Evolutionary conservation across 2,113 vertebrate species (phyloP).

Genomic region (Percopsis transmontana): DNA sequence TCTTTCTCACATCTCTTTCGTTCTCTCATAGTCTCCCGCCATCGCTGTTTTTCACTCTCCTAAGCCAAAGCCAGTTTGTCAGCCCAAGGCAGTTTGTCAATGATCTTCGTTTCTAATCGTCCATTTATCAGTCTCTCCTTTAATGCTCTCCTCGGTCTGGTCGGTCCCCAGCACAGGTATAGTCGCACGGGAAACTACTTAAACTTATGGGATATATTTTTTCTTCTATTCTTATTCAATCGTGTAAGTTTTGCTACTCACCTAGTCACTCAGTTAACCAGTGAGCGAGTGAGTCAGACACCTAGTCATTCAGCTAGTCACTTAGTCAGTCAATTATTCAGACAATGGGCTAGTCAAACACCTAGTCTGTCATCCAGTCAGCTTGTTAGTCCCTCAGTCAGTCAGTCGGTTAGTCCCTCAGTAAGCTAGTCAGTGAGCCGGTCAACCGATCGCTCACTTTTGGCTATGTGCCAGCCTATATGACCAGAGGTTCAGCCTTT

Average conservation of each 20-base stretch:
- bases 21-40: too few species aligned
- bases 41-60: slow-evolving; percentile 28
- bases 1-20: background rate
- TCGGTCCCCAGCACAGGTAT: background rate
- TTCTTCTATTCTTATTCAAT: background rate
- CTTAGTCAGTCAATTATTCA: background rate
- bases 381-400: background rate
- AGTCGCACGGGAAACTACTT: background rate
- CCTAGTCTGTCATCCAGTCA: slow-evolving; percentile 33
- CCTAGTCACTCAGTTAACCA: too few species aligned
- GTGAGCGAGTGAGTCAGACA: background rate
- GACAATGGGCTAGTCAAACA: background rate
- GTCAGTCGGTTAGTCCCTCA: background rate
- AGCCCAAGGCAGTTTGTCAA: background rate
- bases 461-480: slow-evolving; percentile 58
- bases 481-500: slow-evolving; percentile 56
- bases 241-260: background rate
- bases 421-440: background rate
- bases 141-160: background rate
- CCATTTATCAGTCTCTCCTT: slow-evolving; percentile 18
- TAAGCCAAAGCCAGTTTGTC: slow-evolving; percentile 22
- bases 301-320: background rate
- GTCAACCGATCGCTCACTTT: background rate
- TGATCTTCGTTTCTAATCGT: slow-evolving; percentile 37
- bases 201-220: background rate